These are phyloP conservation scores for Vulpes vulpes DNA, from an alignment of 2,113 vertebrate species.

Conservation along the genomic window DNA sequence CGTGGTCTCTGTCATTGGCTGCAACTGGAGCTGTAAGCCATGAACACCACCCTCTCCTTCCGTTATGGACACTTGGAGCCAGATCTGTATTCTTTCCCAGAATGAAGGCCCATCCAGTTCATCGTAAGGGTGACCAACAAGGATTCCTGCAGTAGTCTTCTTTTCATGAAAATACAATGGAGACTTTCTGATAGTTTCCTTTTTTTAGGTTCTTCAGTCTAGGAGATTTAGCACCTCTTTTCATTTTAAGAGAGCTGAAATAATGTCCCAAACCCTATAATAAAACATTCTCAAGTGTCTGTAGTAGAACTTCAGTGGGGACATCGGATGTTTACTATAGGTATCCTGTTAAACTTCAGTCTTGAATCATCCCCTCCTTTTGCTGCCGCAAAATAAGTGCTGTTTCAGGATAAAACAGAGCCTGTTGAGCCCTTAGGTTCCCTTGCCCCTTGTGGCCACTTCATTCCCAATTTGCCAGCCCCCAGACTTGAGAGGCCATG, in stretches of 20 bases:
- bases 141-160: not conserved
- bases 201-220: not conserved
- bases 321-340: rapidly evolving
- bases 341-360: not conserved
- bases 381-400: not conserved
- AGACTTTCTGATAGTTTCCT: not conserved
- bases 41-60: not conserved
- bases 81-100: not conserved
- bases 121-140: not conserved
- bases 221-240: not conserved
- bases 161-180: not conserved
- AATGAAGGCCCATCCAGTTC: not conserved
- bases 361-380: not conserved
- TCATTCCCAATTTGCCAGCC: not conserved
- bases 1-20: not conserved
- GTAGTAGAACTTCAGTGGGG: not conserved
- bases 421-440: not conserved
- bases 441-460: not conserved
- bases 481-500: not conserved
- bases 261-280: not conserved
- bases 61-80: not conserved
- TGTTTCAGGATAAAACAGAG: not conserved
- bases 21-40: not conserved
- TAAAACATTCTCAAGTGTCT: not conserved
- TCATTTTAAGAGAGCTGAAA: constrained; percentile 4